Conservation (phyloP, 2,113 vertebrate genomes). For the Lagopus muta region DNA sequence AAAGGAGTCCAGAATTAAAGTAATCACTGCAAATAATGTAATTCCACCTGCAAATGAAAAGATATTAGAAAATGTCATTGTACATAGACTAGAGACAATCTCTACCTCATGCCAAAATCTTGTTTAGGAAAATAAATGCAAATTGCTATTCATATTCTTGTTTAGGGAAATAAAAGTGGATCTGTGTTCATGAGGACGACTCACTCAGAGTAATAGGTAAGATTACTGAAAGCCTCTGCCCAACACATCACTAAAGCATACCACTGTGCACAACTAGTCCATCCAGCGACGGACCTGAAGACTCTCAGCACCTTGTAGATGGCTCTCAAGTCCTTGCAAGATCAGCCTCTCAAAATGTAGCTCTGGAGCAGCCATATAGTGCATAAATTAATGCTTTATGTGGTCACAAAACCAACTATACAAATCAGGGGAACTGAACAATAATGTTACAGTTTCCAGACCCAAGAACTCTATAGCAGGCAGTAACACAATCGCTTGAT, state of each 20-base stretch:
- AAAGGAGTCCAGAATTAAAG: slow-evolving; percentile 92
- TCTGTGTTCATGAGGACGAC: background rate
- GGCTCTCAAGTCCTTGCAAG: background rate
- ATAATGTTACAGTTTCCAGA: background rate
- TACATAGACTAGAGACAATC: background rate
- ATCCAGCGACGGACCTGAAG: background rate
- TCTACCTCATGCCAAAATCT: background rate
- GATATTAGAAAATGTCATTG: background rate
- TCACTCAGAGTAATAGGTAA: background rate
- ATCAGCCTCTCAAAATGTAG: background rate
- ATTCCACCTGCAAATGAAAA: slow-evolving; percentile 84
- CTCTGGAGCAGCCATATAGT: background rate
- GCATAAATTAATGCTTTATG: background rate
- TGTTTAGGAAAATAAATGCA: background rate
- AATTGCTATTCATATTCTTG: background rate
- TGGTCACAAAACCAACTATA: background rate
- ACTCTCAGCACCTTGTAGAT: background rate
- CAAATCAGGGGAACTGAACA: background rate
- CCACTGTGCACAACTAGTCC: fast-evolving
- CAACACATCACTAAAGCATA: fast-evolving
- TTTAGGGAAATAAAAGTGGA: background rate
- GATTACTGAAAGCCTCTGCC: background rate
- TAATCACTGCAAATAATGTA: slow-evolving; percentile 90
- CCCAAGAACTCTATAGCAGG: background rate
- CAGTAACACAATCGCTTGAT: background rate